phyloP scores from a whole-genome alignment of 2,888 invertebrate genomes.

The Drosophila maculinotata region DNA sequence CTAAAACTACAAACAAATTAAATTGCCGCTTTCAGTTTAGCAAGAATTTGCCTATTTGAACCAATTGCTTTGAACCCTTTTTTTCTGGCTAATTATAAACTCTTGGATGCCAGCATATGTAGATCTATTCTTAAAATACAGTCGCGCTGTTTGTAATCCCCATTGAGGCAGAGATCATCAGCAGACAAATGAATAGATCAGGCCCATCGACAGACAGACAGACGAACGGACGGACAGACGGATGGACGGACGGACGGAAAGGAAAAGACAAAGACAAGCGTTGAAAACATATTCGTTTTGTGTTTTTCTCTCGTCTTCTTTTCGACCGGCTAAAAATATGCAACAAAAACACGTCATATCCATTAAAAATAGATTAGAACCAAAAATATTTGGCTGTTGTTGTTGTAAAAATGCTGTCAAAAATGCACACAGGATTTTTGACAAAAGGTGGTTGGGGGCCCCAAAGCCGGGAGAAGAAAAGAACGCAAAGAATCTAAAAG shows the following conservation, averaged over 20 bases:
- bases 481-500: neutral
- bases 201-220: conserved; percentile 14
- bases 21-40: conserved; percentile 20
- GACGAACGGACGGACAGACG: conserved; percentile 6
- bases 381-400: conserved; percentile 68
- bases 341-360: conserved; percentile 78
- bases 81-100: conserved; percentile 49
- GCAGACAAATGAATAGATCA: conserved; percentile 33
- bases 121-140: conserved; percentile 42
- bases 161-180: conserved; percentile 8
- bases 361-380: conserved; percentile 68
- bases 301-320: conserved; percentile 15
- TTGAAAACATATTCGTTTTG: conserved; percentile 14
- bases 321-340: conserved; percentile 68
- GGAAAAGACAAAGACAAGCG: conserved; percentile 8
- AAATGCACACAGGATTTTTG: conserved; percentile 64
- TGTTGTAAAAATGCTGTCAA: conserved; percentile 54
- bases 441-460: conserved; percentile 63
- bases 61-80: conserved; percentile 50
- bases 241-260: conserved; percentile 6
- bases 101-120: conserved; percentile 13
- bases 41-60: conserved; percentile 10
- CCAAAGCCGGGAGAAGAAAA: neutral
- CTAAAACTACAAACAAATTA: neutral
- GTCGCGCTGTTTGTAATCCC: conserved; percentile 23